phyloP scores from a whole-genome alignment of 2,888 invertebrate genomes.

The Agonopterix heracliana region DNA sequence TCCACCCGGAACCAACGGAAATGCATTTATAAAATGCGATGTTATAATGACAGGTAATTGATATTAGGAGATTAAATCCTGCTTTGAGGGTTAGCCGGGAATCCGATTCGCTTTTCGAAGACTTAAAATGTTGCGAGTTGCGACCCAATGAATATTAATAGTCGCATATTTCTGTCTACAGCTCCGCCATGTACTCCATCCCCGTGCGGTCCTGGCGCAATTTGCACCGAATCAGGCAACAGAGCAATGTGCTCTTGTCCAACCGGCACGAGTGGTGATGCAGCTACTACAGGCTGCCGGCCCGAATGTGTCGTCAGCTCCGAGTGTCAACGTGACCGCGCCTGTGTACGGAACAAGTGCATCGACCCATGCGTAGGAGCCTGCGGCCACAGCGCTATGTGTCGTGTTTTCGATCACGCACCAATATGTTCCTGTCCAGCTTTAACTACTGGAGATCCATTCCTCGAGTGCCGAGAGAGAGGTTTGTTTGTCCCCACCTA shows the following conservation, averaged over 20 bases:
- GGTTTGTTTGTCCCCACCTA: constrained; percentile 24
- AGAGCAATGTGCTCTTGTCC: constrained; percentile 86
- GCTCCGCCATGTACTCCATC: constrained; percentile 81
- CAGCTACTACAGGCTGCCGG: constrained; percentile 84
- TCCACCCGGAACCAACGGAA: constrained; percentile 81
- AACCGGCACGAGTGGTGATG: constrained; percentile 83
- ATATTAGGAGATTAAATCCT: background rate
- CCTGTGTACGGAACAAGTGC: constrained; percentile 87
- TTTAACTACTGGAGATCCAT: constrained; percentile 86
- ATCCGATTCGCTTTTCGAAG: too few species aligned
- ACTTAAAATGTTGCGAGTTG: too few species aligned
- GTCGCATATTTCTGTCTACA: constrained; percentile 18
- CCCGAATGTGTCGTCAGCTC: constrained; percentile 90
- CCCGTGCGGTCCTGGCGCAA: constrained; percentile 87
- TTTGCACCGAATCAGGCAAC: constrained; percentile 74
- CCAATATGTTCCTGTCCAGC: constrained; percentile 86
- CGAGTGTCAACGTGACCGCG: constrained; percentile 85
- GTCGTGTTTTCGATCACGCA: constrained; percentile 77
- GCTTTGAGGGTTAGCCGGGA: too few species aligned
- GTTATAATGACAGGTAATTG: constrained; percentile 48
- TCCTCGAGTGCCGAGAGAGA: constrained; percentile 77
- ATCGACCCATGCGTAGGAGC: constrained; percentile 87
- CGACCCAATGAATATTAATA: too few species aligned
- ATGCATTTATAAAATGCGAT: constrained; percentile 81
- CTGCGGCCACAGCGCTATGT: constrained; percentile 87